Conservation (phyloP, 2,113 vertebrate species). For the Rhegmatorhina hoffmannsi region DNA sequence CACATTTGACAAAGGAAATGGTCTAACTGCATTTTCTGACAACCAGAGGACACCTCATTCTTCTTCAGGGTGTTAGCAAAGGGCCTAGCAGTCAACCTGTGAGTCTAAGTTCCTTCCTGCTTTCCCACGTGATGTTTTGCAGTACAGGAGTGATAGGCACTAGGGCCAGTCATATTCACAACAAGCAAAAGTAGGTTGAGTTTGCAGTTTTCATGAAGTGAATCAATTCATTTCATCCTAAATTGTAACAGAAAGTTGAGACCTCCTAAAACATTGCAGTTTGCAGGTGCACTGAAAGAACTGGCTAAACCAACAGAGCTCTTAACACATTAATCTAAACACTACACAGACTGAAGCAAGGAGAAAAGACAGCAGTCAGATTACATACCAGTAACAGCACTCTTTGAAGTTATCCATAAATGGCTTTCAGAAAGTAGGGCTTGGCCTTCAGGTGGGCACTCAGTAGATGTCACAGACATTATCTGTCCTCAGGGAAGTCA, state of each 20-base stretch:
- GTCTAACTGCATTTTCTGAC: not conserved
- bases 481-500: not conserved
- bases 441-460: not conserved
- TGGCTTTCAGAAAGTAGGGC: not conserved
- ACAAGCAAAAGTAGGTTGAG: not conserved
- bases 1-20: not conserved
- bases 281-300: not conserved
- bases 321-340: not conserved
- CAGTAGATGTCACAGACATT: not conserved
- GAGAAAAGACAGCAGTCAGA: not conserved
- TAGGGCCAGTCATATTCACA: not conserved
- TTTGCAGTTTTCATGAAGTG: not conserved
- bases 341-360: not conserved
- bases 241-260: not conserved
- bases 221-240: not conserved
- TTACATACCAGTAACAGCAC: not conserved
- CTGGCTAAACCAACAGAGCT: not conserved
- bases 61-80: not conserved
- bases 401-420: not conserved
- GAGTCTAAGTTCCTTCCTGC: not conserved
- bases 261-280: not conserved
- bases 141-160: not conserved
- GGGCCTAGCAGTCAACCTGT: not conserved
- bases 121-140: not conserved
- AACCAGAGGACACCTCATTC: fast-evolving